Evolutionary conservation across 2,113 vertebrate species (phyloP).

Genomic region (Echinops telfairi): DNA sequence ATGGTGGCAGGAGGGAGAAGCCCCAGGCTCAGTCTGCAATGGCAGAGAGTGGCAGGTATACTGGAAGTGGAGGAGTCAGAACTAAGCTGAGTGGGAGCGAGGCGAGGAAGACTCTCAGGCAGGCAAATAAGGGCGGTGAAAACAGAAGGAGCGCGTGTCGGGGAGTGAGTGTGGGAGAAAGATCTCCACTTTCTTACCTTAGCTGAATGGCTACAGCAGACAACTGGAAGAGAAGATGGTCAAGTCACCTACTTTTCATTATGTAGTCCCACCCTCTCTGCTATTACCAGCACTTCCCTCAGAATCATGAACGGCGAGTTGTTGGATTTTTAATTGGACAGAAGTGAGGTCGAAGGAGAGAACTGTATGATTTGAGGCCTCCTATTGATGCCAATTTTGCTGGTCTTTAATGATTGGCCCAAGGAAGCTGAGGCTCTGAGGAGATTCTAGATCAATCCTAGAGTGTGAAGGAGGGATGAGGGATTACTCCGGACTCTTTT

Average conservation of each 20-base stretch:
- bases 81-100: neutral
- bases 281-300: neutral
- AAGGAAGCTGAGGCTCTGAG: neutral
- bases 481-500: neutral
- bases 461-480: accelerated
- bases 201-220: neutral
- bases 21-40: no score
- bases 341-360: conserved; percentile 45
- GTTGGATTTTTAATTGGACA: conserved; percentile 36
- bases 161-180: neutral
- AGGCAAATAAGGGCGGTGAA: neutral
- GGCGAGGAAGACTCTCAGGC: neutral
- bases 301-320: neutral
- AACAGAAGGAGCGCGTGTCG: neutral
- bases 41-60: accelerated
- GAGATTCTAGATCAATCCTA: neutral
- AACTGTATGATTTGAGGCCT: conserved; percentile 21
- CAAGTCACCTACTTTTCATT: conserved; percentile 4
- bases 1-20: neutral
- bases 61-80: neutral
- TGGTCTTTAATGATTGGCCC: neutral
- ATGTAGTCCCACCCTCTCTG: neutral
- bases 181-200: neutral
- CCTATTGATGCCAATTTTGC: neutral
- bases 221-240: neutral